A percentile compares a stretch with the other conserved stretches of the same genome.
Conservation (phyloP, 2,797 vertebrate species). For the Peromyscus attwateri region DNA sequence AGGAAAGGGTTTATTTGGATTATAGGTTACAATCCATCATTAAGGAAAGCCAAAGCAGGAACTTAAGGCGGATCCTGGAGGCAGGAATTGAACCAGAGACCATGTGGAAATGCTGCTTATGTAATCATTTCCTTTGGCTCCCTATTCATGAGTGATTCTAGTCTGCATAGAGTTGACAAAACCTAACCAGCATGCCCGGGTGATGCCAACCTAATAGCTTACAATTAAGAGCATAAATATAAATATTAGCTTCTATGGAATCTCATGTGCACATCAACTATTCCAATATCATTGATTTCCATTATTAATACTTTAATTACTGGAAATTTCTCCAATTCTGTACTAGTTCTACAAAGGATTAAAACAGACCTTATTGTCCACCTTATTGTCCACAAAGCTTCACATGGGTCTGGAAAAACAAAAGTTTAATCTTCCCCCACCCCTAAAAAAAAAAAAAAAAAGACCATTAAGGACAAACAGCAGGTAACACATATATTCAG, state of each 20-base stretch:
- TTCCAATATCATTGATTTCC: constrained; percentile 12
- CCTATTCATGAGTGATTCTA: neutral
- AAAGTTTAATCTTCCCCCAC: neutral
- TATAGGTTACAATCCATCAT: neutral
- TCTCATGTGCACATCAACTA: constrained; percentile 1
- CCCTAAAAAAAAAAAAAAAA: neutral
- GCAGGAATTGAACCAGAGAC: neutral
- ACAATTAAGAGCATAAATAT: constrained; percentile 31
- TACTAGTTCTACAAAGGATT: constrained; percentile 23
- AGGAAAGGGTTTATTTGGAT: neutral
- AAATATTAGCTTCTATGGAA: constrained; percentile 33
- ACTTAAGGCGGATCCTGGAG: neutral
- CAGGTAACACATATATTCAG: neutral
- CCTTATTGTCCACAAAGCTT: too few species aligned
- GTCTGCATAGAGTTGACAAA: neutral
- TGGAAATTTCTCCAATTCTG: neutral
- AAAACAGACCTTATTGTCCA: constrained; percentile 4
- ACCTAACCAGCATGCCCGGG: neutral
- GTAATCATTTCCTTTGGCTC: neutral
- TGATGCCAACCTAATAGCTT: constrained; percentile 60
- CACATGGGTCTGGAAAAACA: neutral
- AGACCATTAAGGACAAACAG: neutral
- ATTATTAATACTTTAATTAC: constrained; percentile 38
- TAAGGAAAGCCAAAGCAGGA: neutral
- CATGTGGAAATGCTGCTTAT: neutral